Evolutionary conservation across 2,113 vertebrate species (phyloP), one percentile per base, ranked within the genome.

Genomic region (Paradisaea rubra): DNA sequence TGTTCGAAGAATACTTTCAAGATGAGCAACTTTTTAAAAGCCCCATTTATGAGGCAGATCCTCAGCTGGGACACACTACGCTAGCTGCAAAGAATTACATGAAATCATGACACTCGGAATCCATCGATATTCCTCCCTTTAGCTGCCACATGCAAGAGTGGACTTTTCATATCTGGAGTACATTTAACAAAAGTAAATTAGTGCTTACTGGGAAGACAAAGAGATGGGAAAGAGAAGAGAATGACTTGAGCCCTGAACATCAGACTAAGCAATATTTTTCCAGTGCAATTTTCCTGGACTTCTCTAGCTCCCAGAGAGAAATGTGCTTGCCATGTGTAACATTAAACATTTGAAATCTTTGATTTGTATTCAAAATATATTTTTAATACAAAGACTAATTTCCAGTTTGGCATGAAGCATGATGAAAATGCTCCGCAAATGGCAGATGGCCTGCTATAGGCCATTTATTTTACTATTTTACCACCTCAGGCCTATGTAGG

Each of bases 391-490:
- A 96, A 96, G 94, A 95, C 86, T 96, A 96, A 94, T 97, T 97
- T 97, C 95, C 93, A 97, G 96, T 96, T 97, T 97, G 96, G 94
- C 96, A 97, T 15, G 80, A 94, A 97, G 96, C 90, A 96, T 9
- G 22, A 92, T 81, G 95, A 91, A 97, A 97, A 93, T 41, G 89
- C 89, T 86, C 82, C 79, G 91, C 89, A 95, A 97, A 97, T 96
- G 96, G 97, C 98, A 98, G 97, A 98, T 98, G 97, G 98, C 86
- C 86, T 95, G 97, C 94, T 92, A 97, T 97, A 97, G 97, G 97
- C 97, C 97, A 97, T 97, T 98, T 97, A 98, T 97, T 98, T 98
- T 98, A 98, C 97, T 97, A 97, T 98, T 98, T 97, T 97, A 97
- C 96, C 97, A 98, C 97, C 95, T 80, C 66, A 61, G 97, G 97